Base-by-base conservation (phyloP, 2,797 vertebrate genomes). In the Falco berigora region DNA sequence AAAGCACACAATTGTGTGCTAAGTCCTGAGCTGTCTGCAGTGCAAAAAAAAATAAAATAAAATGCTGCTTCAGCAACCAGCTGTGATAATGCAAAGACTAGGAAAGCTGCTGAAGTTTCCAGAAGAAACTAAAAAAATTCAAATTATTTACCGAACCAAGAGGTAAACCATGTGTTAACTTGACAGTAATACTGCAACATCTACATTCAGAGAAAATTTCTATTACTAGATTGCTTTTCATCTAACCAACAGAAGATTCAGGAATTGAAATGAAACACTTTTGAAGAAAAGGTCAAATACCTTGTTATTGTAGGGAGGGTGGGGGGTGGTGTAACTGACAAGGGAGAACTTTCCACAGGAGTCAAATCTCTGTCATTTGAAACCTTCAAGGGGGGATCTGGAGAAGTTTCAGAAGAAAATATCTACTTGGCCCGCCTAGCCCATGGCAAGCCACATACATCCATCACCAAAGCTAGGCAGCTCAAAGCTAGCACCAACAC, bases 391-490 rank as follows among this genome's bases (percentile, higher is more conserved):
- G 19, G 19, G 7, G 7, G 18, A 66, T 55, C 18, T 46, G 28
- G 36, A 42, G 9, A 56, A 66, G 16, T 72, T 76, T 56, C 53
- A 67, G 47, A 46, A 66, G 34, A 30, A 83, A 83, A 74, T 6
- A 25, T 8, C 28, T 46, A 21, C 40, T 80, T 28, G 36, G 22
- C 22, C 46, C 80, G 47, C 58, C 32, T 52, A 64, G 46, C 15
- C 50, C 56, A 59, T 10, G 18, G 55, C 0, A 0, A 66, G 22
- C 32, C 58, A 61, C 4, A 5, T 17, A 14, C 14, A 62, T 25
- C 47, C 0, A 0, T 36, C 63, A 80, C 14, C 10, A 4, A 32
- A 71, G 15, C 13, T 71, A 40, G 19, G 15, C 20, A 12, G 14
- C 14, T 56, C 40, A 80, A 61, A 61, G 34, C 11, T 6, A 69